Conservation (phyloP, 2,113 vertebrate genomes). For the Phaethon lepturus region DNA sequence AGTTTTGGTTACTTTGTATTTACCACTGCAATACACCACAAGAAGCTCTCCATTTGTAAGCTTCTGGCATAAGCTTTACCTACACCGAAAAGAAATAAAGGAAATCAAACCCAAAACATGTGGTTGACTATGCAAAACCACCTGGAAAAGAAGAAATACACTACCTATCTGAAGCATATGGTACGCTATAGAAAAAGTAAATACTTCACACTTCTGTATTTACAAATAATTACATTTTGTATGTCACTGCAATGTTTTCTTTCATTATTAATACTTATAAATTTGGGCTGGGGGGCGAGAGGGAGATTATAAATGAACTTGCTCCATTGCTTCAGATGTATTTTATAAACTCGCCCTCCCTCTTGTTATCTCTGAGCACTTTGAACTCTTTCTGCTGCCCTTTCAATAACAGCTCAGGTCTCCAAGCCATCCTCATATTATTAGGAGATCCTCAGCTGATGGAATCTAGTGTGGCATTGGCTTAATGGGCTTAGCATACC, state of each 20-base stretch:
- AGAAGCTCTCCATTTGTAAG: neutral
- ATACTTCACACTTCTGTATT: neutral
- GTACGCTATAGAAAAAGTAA: neutral
- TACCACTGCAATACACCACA: neutral
- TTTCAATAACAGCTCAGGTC: neutral
- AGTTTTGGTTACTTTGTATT: neutral
- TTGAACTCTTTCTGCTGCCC: neutral
- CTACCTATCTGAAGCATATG: neutral
- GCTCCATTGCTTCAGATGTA: neutral
- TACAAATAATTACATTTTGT: neutral
- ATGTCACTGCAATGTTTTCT: neutral
- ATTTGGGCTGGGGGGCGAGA: neutral
- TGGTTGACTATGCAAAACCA: neutral
- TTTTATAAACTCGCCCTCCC: neutral
- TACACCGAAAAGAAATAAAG: too few species aligned
- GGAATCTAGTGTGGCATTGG: neutral
- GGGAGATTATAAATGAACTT: neutral
- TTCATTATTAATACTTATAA: neutral
- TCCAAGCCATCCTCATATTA: neutral
- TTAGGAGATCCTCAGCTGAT: neutral
- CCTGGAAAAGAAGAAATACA: neutral
- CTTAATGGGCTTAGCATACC: neutral
- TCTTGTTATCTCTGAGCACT: neutral
- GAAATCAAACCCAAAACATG: neutral
- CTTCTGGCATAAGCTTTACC: neutral